Conservation (phyloP, 2,888 invertebrate species). For the Ommatoiulus sabulosus region DNA sequence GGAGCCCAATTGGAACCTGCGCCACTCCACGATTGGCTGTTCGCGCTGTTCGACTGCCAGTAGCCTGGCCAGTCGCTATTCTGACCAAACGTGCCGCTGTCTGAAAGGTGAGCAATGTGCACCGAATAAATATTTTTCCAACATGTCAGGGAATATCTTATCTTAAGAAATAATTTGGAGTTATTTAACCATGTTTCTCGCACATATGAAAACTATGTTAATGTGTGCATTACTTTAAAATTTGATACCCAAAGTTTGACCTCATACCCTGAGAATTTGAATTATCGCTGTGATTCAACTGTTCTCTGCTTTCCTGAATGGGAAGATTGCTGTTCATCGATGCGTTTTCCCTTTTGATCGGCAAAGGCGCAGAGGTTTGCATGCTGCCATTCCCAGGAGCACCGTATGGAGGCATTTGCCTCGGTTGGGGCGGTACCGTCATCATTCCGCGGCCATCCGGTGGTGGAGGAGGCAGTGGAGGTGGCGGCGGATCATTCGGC, state of each 20-base stretch:
- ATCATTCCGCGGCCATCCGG: not conserved
- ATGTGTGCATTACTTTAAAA: no score
- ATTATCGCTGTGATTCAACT: slow-evolving; percentile 33
- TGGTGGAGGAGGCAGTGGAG: slow-evolving; percentile 70
- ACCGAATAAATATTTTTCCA: no score
- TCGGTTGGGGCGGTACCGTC: not conserved
- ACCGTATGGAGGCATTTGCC: not conserved
- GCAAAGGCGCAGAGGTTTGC: not conserved
- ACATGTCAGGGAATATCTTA: no score
- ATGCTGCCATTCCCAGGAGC: not conserved
- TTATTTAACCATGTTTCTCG: not conserved
- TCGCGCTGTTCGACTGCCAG: slow-evolving; percentile 57
- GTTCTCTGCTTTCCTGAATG: not conserved
- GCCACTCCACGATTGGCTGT: not conserved
- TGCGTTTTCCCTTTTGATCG: not conserved
- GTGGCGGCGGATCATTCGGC: slow-evolving; percentile 66
- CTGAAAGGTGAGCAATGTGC: not conserved
- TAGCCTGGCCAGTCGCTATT: slow-evolving; percentile 58
- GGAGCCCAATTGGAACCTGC: slow-evolving; percentile 55
- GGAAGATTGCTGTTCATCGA: not conserved
- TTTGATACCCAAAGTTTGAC: no score
- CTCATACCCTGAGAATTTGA: slow-evolving; percentile 17
- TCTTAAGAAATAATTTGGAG: no score
- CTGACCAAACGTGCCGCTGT: slow-evolving; percentile 48
- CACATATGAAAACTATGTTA: no score